Conservation (phyloP, 2,113 vertebrate species). For the Erinaceus europaeus region DNA sequence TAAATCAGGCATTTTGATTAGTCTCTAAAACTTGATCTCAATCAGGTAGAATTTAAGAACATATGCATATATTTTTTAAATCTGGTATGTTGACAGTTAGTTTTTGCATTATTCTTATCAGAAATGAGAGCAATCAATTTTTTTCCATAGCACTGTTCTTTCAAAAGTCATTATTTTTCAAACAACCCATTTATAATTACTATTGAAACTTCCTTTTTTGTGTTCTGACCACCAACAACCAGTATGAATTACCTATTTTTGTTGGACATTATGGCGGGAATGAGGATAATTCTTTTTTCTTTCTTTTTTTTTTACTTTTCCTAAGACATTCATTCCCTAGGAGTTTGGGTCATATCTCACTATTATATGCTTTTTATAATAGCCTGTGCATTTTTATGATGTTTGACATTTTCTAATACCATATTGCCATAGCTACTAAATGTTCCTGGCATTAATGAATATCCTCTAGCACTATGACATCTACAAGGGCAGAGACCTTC, state of each 20-base stretch:
- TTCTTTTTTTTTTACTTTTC: neutral
- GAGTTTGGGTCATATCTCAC: neutral
- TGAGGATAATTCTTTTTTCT: neutral
- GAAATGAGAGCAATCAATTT: conserved; percentile 6
- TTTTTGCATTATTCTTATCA: neutral
- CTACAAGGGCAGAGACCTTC: neutral
- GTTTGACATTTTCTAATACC: neutral
- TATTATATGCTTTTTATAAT: neutral
- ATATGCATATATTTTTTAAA: neutral
- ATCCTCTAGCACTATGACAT: neutral
- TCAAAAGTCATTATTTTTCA: neutral
- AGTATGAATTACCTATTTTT: neutral
- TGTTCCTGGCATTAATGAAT: neutral
- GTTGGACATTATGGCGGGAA: neutral
- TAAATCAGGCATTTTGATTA: neutral
- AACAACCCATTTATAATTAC: neutral
- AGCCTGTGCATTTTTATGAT: neutral
- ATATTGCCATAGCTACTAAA: neutral
- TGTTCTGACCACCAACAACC: neutral
- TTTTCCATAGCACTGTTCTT: neutral
- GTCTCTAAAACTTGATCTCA: neutral
- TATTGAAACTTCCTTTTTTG: neutral
- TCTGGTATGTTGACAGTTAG: neutral
- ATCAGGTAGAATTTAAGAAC: neutral
- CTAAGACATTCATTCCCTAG: neutral